These are phyloP conservation scores for Galemys pyrenaicus DNA, from an alignment of 2,113 vertebrate genomes.

Conservation along the genomic window DNA sequence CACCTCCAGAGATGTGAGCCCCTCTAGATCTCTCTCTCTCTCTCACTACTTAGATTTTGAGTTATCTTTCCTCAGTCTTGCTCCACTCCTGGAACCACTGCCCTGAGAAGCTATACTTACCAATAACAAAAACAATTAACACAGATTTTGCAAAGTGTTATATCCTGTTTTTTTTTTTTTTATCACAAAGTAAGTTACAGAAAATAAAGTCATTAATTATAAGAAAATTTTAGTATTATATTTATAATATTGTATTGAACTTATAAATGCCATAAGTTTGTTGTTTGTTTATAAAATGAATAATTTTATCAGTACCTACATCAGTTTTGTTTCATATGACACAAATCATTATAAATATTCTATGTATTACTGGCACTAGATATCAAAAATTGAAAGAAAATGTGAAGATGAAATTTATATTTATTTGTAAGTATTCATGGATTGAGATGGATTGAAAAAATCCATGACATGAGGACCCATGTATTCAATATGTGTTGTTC, in stretches of 20 bases:
- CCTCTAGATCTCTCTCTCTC: too few species aligned
- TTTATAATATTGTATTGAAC: neutral
- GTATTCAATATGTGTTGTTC: neutral
- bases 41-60: too few species aligned
- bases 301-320: neutral
- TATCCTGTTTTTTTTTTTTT: neutral
- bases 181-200: too few species aligned
- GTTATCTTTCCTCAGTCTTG: too few species aligned
- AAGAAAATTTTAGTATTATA: neutral
- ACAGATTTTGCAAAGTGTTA: neutral
- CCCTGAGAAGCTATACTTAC: too few species aligned
- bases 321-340: neutral
- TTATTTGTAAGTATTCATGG: neutral
- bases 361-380: neutral
- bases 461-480: neutral
- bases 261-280: neutral
- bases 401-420: neutral
- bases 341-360: neutral
- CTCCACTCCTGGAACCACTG: too few species aligned
- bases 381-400: neutral
- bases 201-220: too few species aligned
- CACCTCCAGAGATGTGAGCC: too few species aligned
- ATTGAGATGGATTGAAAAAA: neutral
- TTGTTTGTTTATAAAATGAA: neutral
- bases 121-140: neutral